Base-by-base conservation (phyloP, 2,888 invertebrate genomes). In the Heterodera filipjevi region DNA sequence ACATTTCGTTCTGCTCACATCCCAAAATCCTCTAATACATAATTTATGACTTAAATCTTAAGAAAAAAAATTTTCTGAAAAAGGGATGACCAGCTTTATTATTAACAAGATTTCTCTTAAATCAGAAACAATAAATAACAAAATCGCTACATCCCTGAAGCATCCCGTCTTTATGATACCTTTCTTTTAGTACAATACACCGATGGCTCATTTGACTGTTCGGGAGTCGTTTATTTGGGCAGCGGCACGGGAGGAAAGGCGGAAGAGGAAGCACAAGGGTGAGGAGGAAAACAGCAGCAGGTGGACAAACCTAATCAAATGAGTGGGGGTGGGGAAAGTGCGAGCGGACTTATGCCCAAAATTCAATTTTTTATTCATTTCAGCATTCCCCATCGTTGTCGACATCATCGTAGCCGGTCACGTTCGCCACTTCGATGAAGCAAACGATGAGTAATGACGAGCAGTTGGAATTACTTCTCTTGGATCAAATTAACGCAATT, bases 201-300 rank as follows among this genome's bases (percentile, higher is more conserved):
- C 66, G 49, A 49, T 83, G 59, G 71, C 72, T 35, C 78, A 82
- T 35, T 46, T 74, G 66, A 66, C 82, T 22, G 53, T 83, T 5
- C 84, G 82, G n/a, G 82, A 83, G 27, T 80, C 82, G 22, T 84
- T 83, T 71, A 33, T 79, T 22, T 83, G 81, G 81, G 84, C 83
- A 16, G 80, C 80, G 16, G 77, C 59, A 19, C 49, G 64, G 44
- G 71, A 81, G 16, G 81, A 82, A 49, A 66, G 46, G 14, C 46
- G 68, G 32, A 64, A 46, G 27, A 73, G 46, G 46, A 74, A 49
- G 30, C 49, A 32, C n/a, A 49, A 22, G n/a, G 30, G 49, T 10
- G n/a, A 59, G 66, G 66, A 59, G 27, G 27, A 46, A 16, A 19
- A 33, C 16, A 33, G 33, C 33, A 27, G 35, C 68, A 68, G 68